phyloP scores from a whole-genome alignment of 2,888 invertebrate genomes.

The Nesidiocoris tenuis region DNA sequence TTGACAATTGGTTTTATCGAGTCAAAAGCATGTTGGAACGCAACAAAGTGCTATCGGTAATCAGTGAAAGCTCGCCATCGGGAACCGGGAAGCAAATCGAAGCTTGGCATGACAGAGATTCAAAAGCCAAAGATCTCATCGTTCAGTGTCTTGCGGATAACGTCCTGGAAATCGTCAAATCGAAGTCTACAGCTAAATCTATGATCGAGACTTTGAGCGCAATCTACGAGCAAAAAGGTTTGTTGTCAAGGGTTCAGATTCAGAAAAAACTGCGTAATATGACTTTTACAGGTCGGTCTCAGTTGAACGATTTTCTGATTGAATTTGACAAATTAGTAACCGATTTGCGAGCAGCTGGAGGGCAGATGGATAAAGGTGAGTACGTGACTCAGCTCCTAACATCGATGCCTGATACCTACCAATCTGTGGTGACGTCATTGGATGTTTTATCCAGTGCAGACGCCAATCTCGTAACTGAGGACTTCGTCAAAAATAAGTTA shows the following conservation, averaged over 20 bases:
- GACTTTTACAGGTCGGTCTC: not conserved
- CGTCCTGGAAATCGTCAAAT: constrained; percentile 14
- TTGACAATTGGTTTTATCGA: constrained; percentile 16
- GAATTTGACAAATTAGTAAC: not conserved
- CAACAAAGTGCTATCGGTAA: not conserved
- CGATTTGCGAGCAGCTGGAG: not conserved
- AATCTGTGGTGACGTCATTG: constrained; percentile 1
- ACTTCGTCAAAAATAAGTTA: constrained; percentile 22
- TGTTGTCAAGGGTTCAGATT: constrained; percentile 5
- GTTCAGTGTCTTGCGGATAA: constrained; percentile 24
- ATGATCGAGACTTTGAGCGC: not conserved
- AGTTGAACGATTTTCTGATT: not conserved
- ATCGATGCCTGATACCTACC: constrained; percentile 9
- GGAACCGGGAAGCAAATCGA: not conserved
- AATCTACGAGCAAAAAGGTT: constrained; percentile 13
- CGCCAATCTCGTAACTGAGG: not conserved
- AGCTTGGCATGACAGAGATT: not conserved
- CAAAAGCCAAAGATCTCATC: constrained; percentile 26
- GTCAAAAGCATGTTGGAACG: constrained; percentile 13
- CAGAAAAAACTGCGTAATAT: constrained; percentile 12
- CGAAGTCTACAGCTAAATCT: not conserved
- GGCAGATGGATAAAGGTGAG: not conserved
- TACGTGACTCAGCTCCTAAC: constrained; percentile 4
- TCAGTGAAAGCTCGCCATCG: not conserved
- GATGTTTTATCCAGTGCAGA: not conserved